Percentiles rank a stretch among this genome's conserved stretches.
These are phyloP conservation scores for Centruroides sculpturatus DNA, from an alignment of 1,140 invertebrate genomes.

Conservation along the genomic window DNA sequence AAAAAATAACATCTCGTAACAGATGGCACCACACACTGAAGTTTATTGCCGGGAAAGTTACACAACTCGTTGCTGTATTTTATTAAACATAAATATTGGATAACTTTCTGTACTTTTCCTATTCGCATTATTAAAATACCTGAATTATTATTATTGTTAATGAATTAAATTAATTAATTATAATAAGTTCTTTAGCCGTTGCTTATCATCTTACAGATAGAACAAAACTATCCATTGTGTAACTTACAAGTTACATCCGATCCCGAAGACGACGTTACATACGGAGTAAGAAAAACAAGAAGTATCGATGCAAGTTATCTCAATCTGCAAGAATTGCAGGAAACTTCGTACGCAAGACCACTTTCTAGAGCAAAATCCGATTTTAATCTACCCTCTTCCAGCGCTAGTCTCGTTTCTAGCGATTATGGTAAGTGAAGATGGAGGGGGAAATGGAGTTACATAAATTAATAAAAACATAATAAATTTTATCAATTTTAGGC, in stretches of 20 bases:
- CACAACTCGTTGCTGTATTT: too few relatives aligned
- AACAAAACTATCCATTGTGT: too few relatives aligned
- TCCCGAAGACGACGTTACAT: background rate
- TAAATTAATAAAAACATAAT: background rate
- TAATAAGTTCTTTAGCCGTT: too few relatives aligned
- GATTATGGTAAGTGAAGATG: background rate
- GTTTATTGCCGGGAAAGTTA: too few relatives aligned
- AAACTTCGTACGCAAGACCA: background rate
- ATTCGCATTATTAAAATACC: too few relatives aligned
- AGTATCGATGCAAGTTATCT: constrained; percentile 73
- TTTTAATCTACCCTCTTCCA: constrained; percentile 56
- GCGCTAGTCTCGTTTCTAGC: background rate
- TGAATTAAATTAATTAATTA: too few relatives aligned
- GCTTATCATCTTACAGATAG: too few relatives aligned
- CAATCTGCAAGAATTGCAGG: constrained; percentile 41
- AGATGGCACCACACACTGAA: too few relatives aligned
- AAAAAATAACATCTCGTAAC: too few relatives aligned
- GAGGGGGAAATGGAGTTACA: background rate
- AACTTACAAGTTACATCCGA: background rate
- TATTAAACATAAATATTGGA: too few relatives aligned
- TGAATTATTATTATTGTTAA: too few relatives aligned
- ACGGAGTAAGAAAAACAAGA: constrained; percentile 53
- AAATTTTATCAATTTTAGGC: background rate
- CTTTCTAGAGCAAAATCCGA: constrained; percentile 61
- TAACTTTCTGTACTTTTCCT: too few relatives aligned